Base-by-base conservation (phyloP, 2,113 vertebrate genomes). In the Perca schrenkii region DNA sequence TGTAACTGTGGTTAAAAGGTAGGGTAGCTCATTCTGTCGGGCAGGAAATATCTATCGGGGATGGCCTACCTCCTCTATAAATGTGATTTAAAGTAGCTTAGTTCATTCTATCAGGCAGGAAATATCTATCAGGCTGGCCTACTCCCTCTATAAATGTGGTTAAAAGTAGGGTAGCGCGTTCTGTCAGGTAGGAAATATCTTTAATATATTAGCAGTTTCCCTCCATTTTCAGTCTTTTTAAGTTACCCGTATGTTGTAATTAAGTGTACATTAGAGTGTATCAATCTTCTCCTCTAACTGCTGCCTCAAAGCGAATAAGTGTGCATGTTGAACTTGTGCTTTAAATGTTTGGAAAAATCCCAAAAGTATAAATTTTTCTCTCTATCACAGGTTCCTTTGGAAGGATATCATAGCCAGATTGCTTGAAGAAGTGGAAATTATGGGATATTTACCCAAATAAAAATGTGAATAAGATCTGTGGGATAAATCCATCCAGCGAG, bases 351-450 rank as follows among this genome's bases (percentile, higher is more conserved):
- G 11, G 6, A 63, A 36, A 15, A 13, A 25, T 49, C 11, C 25
- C 12, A 25, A 28, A 64, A 31, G 12, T 56, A 8, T 72, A 17
- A 3, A 74, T 71, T 1, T 25, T 53, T 74, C 13, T 84, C 6
- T 88, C 16, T 82, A 36, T 70, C 65, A 6, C 78, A 93, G 94
- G 85, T 68, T 92, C 87, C 10, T 94, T 93, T 87, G 88, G 89
- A 74, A 91, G 82, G 8, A 90, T 87, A 8, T 93, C 91, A 1
- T 94, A 93, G 67, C 49, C 34, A 8, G 31, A 12, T 25, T 53
- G 17, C 34, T 72, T 74, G 83, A 75, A 49, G 50, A 82, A 22
- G 22, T 40, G 69, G 25, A 88, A 80, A 49, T 68, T 8, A 34
- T 40, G 50, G 62, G 46, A 88, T 36, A 70, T 56, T 28, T 61